These are phyloP conservation scores for Sander lucioperca DNA, from an alignment of 2,113 vertebrate species.

Conservation along the genomic window DNA sequence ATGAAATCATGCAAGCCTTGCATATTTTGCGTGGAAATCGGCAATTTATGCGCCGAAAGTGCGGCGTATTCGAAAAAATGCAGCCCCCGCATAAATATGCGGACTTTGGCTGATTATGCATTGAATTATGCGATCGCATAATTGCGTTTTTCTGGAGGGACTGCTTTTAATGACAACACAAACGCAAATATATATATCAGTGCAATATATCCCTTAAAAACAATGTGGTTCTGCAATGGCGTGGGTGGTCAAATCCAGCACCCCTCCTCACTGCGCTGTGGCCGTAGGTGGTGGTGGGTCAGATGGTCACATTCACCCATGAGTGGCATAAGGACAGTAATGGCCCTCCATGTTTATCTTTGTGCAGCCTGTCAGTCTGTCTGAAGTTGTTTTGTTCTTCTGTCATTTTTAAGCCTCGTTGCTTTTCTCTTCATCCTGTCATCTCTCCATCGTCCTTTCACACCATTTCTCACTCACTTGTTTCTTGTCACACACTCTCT, in stretches of 20 bases:
- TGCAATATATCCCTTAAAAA: not conserved
- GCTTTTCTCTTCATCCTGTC: conserved; percentile 16
- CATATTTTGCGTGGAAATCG: too few relatives aligned
- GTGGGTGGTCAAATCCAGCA: not conserved
- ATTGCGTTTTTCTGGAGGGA: too few relatives aligned
- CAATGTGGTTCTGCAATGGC: not conserved
- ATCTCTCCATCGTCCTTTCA: not conserved
- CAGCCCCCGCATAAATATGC: too few relatives aligned
- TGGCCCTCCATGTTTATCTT: conserved; percentile 33
- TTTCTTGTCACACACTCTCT: not conserved
- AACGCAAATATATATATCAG: not conserved
- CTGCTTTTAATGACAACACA: not conserved
- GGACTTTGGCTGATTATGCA: too few relatives aligned
- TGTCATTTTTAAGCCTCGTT: conserved; percentile 17
- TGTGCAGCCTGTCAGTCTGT: conserved; percentile 5
- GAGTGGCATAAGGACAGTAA: conserved; percentile 1
- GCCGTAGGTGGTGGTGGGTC: not conserved
- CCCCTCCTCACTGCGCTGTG: not conserved
- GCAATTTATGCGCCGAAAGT: too few relatives aligned
- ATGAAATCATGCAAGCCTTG: too few relatives aligned
- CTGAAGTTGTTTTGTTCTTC: not conserved
- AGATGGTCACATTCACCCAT: conserved; percentile 7
- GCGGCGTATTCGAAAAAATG: too few relatives aligned
- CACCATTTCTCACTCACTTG: not conserved
- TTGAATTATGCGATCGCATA: too few relatives aligned